These are phyloP conservation scores for Coptotermes formosanus DNA, from an alignment of 1,140 invertebrate genomes.

Conservation along the genomic window DNA sequence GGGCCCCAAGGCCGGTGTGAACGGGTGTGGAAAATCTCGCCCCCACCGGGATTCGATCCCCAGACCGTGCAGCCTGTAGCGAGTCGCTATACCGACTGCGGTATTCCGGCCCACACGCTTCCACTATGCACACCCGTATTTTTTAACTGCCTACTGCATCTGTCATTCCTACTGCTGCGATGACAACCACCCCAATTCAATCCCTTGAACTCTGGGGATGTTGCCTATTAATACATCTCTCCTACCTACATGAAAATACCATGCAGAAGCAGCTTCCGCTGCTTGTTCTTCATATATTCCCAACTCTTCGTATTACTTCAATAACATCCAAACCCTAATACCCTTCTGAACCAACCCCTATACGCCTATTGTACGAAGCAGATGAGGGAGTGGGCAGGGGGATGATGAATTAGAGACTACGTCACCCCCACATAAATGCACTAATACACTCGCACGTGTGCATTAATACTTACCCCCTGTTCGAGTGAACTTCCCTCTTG, in stretches of 20 bases:
- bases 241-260: neutral
- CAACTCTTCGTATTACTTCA: neutral
- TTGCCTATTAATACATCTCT: neutral
- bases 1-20: too few species aligned
- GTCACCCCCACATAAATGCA: neutral
- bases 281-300: neutral
- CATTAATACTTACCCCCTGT: neutral
- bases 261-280: neutral
- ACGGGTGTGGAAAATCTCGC: too few species aligned
- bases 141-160: neutral
- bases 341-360: neutral
- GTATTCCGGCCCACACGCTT: too few species aligned
- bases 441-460: neutral
- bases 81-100: too few species aligned
- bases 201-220: neutral
- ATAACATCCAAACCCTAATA: slow-evolving; percentile 9
- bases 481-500: neutral
- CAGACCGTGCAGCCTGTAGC: too few species aligned
- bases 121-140: neutral
- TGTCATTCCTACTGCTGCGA: neutral
- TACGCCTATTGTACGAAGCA: neutral
- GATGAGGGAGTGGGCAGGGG: neutral
- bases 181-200: neutral
- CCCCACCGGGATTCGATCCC: too few species aligned
- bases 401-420: slow-evolving; percentile 12